Percentiles rank a stretch among this genome's conserved stretches.
These are phyloP conservation scores for Ariopsis seemanni DNA, from an alignment of 2,113 vertebrate genomes.

Conservation along the genomic window DNA sequence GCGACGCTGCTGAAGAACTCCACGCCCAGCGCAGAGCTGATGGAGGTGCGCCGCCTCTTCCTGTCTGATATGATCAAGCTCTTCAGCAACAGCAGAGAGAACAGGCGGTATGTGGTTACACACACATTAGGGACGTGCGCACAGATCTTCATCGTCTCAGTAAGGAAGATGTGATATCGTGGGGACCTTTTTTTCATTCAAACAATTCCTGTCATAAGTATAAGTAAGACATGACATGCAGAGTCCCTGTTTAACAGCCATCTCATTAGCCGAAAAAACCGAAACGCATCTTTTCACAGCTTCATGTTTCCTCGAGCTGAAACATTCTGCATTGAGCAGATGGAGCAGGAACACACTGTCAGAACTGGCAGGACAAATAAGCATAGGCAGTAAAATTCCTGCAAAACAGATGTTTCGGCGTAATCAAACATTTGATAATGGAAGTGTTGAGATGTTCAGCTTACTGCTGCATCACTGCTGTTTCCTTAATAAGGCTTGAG, in stretches of 20 bases:
- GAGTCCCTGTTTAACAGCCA: neutral
- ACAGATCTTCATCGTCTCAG: slow-evolving; percentile 11
- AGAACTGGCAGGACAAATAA: neutral
- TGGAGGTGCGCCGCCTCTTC: slow-evolving; percentile 97
- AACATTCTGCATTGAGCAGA: slow-evolving; percentile 26
- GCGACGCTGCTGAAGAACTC: slow-evolving; percentile 97
- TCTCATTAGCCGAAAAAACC: slow-evolving; percentile 20
- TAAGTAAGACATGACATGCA: slow-evolving; percentile 23
- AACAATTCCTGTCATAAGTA: slow-evolving; percentile 37
- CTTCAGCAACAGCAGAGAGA: slow-evolving; percentile 98
- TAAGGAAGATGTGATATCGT: neutral
- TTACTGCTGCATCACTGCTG: neutral
- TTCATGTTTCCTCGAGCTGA: slow-evolving; percentile 9
- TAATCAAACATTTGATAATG: slow-evolving; percentile 18
- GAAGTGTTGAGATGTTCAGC: neutral
- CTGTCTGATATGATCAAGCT: slow-evolving; percentile 99
- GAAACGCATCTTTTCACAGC: slow-evolving; percentile 21
- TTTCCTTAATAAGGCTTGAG: neutral
- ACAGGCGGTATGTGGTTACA: slow-evolving; percentile 80
- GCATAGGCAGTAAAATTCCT: neutral
- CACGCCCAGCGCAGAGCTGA: slow-evolving; percentile 91
- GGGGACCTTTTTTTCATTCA: neutral
- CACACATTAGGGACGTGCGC: slow-evolving; percentile 20
- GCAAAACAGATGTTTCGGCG: slow-evolving; percentile 6
- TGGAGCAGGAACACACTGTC: neutral